Conservation (phyloP, 2,888 invertebrate genomes). For the Alentia gelatinosa region DNA sequence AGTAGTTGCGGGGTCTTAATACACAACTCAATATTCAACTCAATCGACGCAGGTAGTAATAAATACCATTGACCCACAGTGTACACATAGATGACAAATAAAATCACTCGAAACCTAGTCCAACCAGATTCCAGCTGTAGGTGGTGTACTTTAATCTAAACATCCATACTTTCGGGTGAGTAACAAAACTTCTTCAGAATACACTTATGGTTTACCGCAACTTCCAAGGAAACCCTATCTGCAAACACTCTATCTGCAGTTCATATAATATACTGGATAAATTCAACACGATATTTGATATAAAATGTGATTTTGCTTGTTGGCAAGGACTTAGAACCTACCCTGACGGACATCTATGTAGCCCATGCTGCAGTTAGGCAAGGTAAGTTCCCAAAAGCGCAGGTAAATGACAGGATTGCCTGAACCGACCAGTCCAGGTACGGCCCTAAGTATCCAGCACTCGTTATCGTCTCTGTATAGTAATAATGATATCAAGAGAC, state of each 20-base stretch:
- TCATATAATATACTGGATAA: background rate
- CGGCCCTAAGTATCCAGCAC: background rate
- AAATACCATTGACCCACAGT: too few species aligned
- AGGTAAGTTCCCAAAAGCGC: background rate
- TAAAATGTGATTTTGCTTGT: background rate
- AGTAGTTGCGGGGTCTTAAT: too few species aligned
- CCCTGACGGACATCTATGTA: background rate
- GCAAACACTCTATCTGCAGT: too few species aligned
- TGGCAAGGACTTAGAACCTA: background rate
- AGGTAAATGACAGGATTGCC: background rate
- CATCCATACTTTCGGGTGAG: too few species aligned
- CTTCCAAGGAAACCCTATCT: too few species aligned
- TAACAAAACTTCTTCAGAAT: too few species aligned
- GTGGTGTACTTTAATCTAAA: too few species aligned
- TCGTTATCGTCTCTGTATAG: background rate
- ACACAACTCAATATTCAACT: too few species aligned
- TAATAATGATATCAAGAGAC: background rate
- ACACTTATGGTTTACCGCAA: background rate
- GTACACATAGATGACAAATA: too few species aligned
- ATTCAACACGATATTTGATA: background rate
- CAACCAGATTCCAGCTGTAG: too few species aligned
- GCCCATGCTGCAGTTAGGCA: background rate
- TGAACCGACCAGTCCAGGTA: background rate
- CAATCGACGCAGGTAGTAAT: too few species aligned
- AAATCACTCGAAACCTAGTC: too few species aligned